These are phyloP conservation scores for Scaeva pyrastri DNA, from an alignment of 2,888 invertebrate species.

Conservation along the genomic window DNA sequence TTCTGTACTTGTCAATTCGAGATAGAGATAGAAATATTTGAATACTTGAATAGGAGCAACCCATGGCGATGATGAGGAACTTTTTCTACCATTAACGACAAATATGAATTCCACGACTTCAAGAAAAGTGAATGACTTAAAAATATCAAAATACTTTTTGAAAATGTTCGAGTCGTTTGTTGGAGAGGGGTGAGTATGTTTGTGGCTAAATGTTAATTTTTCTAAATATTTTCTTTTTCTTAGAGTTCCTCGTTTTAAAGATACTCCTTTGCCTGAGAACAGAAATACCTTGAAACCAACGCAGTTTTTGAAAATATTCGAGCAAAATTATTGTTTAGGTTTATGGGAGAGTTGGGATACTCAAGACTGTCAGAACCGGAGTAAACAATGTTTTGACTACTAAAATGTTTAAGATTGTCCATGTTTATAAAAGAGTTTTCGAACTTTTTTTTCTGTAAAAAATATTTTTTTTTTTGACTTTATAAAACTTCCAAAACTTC, in stretches of 20 bases:
- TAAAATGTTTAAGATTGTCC: neutral
- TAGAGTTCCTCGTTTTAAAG: conserved; percentile 50
- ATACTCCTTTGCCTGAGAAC: conserved; percentile 33
- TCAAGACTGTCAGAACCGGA: neutral
- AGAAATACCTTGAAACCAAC: conserved; percentile 8
- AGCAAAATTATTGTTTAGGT: conserved; percentile 26
- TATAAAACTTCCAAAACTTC: no score
- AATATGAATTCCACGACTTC: neutral
- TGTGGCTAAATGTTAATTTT: neutral
- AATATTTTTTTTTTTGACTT: no score
- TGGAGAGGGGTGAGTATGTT: conserved; percentile 29
- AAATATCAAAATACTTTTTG: conserved; percentile 41
- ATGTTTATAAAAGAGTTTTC: no score
- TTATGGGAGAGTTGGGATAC: conserved; percentile 35
- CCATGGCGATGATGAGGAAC: conserved; percentile 62
- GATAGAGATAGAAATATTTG: neutral
- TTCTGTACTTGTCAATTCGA: neutral
- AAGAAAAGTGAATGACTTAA: conserved; percentile 24
- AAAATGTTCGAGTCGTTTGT: conserved; percentile 58
- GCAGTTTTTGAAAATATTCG: conserved; percentile 53
- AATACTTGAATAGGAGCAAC: conserved; percentile 40
- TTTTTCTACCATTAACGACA: conserved; percentile 30
- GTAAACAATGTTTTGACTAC: conserved; percentile 23
- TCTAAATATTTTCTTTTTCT: neutral
- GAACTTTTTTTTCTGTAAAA: no score